These are phyloP conservation scores for Erynnis tages DNA, from an alignment of 2,888 invertebrate genomes.

Conservation along the genomic window DNA sequence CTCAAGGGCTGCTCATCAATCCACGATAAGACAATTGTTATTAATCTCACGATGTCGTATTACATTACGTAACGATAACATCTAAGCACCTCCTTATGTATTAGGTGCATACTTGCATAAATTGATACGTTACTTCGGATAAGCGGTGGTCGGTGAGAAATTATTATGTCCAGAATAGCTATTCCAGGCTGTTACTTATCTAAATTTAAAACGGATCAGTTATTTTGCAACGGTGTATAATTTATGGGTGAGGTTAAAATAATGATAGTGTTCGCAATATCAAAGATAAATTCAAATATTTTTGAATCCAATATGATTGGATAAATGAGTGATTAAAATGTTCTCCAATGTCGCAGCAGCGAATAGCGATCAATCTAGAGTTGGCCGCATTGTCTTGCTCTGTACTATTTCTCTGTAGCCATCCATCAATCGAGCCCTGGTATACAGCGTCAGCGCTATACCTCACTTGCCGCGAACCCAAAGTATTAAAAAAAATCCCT, in stretches of 20 bases:
- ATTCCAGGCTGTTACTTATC: no score
- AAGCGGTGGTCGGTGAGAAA: no score
- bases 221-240: no score
- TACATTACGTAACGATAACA: constrained; percentile 16
- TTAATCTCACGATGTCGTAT: constrained; percentile 23
- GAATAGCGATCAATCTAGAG: constrained; percentile 2
- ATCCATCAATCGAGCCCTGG: constrained; percentile 4
- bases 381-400: background rate
- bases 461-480: background rate
- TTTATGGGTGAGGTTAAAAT: no score
- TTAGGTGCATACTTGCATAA: background rate
- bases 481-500: no score
- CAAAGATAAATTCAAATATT: no score
- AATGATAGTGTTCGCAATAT: no score
- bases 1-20: constrained; percentile 44
- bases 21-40: constrained; percentile 31
- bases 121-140: constrained; percentile 1
- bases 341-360: constrained; percentile 2
- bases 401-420: background rate
- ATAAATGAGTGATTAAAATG: constrained; percentile 1
- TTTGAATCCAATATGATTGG: background rate
- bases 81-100: background rate
- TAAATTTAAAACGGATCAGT: no score
- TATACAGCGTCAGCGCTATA: background rate
- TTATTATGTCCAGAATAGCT: no score